Base-by-base conservation (phyloP, 64 coral and sea anemone genomes). In the Stichodactyla mertensii region DNA sequence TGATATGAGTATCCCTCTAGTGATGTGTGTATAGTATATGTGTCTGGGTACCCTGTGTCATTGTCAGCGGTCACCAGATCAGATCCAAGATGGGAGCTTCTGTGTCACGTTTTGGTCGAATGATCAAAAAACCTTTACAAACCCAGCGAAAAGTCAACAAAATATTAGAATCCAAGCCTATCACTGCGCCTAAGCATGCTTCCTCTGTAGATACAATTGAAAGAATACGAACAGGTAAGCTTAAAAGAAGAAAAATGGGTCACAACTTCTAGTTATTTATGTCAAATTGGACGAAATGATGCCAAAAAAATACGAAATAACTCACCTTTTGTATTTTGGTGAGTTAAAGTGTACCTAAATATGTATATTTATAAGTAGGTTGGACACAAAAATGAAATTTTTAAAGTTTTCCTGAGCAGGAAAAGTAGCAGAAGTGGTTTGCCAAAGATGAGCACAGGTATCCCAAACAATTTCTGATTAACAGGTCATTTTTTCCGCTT, bases 101-200 rank as follows among this genome's bases (percentile, higher is more conserved):
- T 10, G 52, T 90, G 55, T 92, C 91, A 27, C 88, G 59, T 55
- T 15, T 90, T 26, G 83, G 69, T 61, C 94, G 94, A 60, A 77
- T 92, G 7, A 26, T 97, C 45, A 97, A 88, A 87, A 97, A 89
- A 90, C 91, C 94, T 12, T 31, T 97, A 8, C 88, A 97, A 93
- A 71, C 94, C 61, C 86, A 77, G 71, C 19, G 91, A 78, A 89
- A 28, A 82, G 88, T 92, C 54, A 88, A 93, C 19, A 93, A 87
- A 93, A 86, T 97, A 77, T 90, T 97, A 16, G 94, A 97, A 55
- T 92, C 82, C 18, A 97, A 97, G 78, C 94, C 94, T 16, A 85
- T 51, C 53, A 23, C 77, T 79, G 94, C 94, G 8, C 94, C 94
- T 28, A 89, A 87, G 81, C 88, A 97, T 52, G 91, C 91, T 56